Base-by-base conservation (phyloP, 2,113 vertebrate species). In the Synchiropus splendidus region DNA sequence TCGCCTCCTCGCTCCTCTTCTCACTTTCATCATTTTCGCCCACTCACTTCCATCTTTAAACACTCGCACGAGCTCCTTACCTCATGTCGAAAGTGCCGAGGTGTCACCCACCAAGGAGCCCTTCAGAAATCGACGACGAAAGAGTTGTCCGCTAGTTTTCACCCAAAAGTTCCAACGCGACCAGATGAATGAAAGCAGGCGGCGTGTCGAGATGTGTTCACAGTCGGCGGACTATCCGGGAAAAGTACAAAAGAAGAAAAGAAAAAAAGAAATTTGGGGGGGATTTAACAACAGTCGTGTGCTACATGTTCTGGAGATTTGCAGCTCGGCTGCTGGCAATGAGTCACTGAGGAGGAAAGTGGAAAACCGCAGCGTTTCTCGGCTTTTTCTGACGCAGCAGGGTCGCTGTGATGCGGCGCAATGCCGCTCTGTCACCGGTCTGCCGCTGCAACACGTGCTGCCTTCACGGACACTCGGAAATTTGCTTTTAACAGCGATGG, bases 221-320 rank as follows among this genome's bases (percentile, higher is more conserved):
- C 54, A 59, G 63, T 53, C 42, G 39, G 45, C 36, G 33, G 58
- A 58, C 60, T 37, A 53, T 70, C 57, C 67, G 43, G 49, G 4
- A 38, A 51, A 67, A 81, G 13, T 48, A 50, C 67, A 56, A 40
- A 43, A 50, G 54, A 16, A 45, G 66, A 54, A 33, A 18, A 52
- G 66, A 62, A 62, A 73, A 63, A 51, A 17, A 54, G 60, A 64
- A 59, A 31, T 6, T 4, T 10, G 39, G 17, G 9, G 30, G 36
- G 14, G 56, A 58, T 42, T 56, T 39, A 15, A 2, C 30, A 36
- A 31, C 45, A n/a, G 34, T 39, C 34, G 17, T 36, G 39, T 51
- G 62, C 80, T 81, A 80, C 82, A 83, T 83, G 65, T 42, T 78
- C 58, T 35, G 45, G 17, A 55, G 54, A 65, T 52, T 56, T 49